phyloP scores from a whole-genome alignment of 2,113 vertebrate species.

The Carassius auratus region DNA sequence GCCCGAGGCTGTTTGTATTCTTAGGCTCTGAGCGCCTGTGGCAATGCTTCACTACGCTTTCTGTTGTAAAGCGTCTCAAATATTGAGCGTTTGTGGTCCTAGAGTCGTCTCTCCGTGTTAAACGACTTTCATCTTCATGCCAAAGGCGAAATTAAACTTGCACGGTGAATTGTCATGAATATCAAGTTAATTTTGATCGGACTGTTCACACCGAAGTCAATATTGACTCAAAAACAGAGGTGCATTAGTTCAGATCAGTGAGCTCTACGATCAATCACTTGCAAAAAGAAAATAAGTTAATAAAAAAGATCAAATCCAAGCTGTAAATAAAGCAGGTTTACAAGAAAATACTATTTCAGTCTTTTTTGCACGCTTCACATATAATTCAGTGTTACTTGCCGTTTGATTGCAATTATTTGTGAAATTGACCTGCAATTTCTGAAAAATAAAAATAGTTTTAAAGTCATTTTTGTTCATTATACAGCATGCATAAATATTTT shows the following conservation, averaged over 20 bases:
- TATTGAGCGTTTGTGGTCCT: background rate
- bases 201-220: background rate
- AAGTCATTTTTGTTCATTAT: background rate
- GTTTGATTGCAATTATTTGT: background rate
- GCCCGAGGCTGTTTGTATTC: background rate
- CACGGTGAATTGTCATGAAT: background rate
- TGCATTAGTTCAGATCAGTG: background rate
- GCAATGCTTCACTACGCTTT: background rate
- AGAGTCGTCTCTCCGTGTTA: background rate
- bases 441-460: no score
- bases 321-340: background rate
- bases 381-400: background rate
- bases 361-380: background rate
- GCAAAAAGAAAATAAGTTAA: background rate
- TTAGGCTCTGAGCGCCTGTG: background rate
- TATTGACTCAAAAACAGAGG: background rate
- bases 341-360: background rate
- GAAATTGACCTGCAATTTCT: background rate
- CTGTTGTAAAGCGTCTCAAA: background rate
- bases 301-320: no score
- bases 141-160: background rate
- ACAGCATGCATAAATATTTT: background rate
- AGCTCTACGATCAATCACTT: no score
- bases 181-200: background rate
- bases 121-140: background rate